phyloP scores from a whole-genome alignment of 2,888 invertebrate species.

The Nesidiocoris tenuis region DNA sequence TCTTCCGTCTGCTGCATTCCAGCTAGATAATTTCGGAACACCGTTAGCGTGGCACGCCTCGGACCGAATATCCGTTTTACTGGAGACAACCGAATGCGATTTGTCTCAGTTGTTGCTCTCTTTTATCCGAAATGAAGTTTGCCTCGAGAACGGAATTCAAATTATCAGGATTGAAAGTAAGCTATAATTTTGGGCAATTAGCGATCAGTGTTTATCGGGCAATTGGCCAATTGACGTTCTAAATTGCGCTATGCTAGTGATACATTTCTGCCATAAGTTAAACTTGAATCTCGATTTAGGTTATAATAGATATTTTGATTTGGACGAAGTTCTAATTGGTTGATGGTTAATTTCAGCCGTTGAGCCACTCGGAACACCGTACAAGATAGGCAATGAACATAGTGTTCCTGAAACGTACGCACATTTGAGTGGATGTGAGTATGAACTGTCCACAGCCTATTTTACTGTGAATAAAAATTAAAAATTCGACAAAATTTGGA shows the following conservation, averaged over 20 bases:
- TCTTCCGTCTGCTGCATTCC: slow-evolving; percentile 52
- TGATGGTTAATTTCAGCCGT: slow-evolving; percentile 64
- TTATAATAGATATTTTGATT: too few species aligned
- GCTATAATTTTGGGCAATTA: slow-evolving; percentile 52
- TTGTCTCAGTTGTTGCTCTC: slow-evolving; percentile 70
- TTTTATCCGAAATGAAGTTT: slow-evolving; percentile 69
- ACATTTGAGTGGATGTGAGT: slow-evolving; percentile 43
- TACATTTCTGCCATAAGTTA: too few species aligned
- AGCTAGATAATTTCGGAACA: slow-evolving; percentile 78
- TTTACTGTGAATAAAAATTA: too few species aligned
- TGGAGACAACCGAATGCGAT: slow-evolving; percentile 75
- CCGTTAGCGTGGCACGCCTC: slow-evolving; percentile 78
- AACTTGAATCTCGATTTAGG: too few species aligned
- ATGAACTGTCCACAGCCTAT: too few species aligned
- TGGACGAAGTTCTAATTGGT: too few species aligned
- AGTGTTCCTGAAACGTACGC: slow-evolving; percentile 50
- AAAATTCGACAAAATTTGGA: too few species aligned
- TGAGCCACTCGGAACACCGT: slow-evolving; percentile 61
- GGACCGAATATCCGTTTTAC: slow-evolving; percentile 70
- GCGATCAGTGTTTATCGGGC: too few species aligned
- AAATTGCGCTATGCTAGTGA: too few species aligned
- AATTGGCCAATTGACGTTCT: not conserved
- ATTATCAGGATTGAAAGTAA: slow-evolving; percentile 77
- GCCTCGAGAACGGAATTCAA: slow-evolving; percentile 74
- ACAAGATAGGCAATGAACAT: slow-evolving; percentile 53